A percentile compares a stretch with the other conserved stretches of the same genome.
Conservation (phyloP, 2,797 vertebrate species). For the Tokudaia muenninki region DNA sequence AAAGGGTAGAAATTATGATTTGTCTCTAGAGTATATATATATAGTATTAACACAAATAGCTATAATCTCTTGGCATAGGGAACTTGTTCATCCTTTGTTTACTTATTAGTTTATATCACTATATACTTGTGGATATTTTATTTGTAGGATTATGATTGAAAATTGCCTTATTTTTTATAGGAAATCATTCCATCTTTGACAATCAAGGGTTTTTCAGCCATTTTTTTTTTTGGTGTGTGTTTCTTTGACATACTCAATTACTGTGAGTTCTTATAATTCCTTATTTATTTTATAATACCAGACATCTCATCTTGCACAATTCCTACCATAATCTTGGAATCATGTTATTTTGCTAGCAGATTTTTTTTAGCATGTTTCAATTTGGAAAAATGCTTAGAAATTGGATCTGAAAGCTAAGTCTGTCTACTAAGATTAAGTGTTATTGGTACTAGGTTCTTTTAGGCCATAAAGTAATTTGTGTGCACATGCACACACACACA, state of each 20-base stretch:
- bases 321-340: background rate
- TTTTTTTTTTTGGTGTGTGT: background rate
- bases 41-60: background rate
- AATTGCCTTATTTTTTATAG: background rate
- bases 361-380: background rate
- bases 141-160: background rate
- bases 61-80: background rate
- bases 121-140: background rate
- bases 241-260: background rate
- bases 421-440: background rate
- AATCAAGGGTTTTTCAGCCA: background rate
- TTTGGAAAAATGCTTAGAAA: background rate
- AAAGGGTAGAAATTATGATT: background rate
- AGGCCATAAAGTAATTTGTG: background rate
- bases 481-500: background rate
- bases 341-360: background rate
- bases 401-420: background rate
- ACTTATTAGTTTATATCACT: background rate
- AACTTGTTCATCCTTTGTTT: background rate
- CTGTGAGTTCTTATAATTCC: background rate
- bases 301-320: background rate
- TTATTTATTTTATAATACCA: background rate
- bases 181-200: background rate
- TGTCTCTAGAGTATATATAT: background rate
- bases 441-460: background rate